A percentile compares a stretch with the other conserved stretches of the same genome.
Conservation (phyloP, 2,797 vertebrate genomes). For the Enteromius anoplus region DNA sequence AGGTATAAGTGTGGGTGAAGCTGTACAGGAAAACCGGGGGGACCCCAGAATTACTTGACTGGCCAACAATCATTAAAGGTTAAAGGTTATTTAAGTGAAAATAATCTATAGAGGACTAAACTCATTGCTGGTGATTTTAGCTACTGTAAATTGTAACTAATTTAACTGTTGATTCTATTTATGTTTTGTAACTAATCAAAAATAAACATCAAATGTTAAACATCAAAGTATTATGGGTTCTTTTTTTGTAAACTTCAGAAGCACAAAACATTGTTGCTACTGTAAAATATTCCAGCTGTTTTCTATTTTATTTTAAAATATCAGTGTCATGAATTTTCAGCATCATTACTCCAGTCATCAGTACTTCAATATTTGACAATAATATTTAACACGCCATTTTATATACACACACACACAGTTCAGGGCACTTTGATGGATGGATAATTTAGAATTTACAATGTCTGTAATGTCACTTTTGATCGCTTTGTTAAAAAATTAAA, state of each 20-base stretch:
- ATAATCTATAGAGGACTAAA: constrained; percentile 64
- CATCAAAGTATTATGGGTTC: constrained; percentile 60
- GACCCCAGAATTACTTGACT: constrained; percentile 68
- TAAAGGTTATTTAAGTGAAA: constrained; percentile 65
- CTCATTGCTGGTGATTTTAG: constrained; percentile 76
- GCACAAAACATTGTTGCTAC: not conserved
- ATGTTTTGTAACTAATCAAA: constrained; percentile 87
- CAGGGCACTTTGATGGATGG: not conserved
- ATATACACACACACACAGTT: not conserved
- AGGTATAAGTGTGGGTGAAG: constrained; percentile 29
- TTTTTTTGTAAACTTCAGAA: not conserved
- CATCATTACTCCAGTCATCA: not conserved
- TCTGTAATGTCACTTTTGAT: not conserved
- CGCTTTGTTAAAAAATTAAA: not conserved
- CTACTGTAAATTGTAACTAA: constrained; percentile 81
- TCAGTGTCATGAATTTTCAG: not conserved
- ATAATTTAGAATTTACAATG: not conserved
- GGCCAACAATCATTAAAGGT: constrained; percentile 68
- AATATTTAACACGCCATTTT: not conserved
- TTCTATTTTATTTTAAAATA: not conserved
- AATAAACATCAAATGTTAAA: constrained; percentile 79
- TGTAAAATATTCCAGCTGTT: not conserved
- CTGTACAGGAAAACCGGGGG: constrained; percentile 53
- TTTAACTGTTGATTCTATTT: constrained; percentile 82
- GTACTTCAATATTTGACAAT: too few relatives aligned